Conservation (phyloP, 2,797 vertebrate genomes). For the Neosilurus hyrtlii region DNA sequence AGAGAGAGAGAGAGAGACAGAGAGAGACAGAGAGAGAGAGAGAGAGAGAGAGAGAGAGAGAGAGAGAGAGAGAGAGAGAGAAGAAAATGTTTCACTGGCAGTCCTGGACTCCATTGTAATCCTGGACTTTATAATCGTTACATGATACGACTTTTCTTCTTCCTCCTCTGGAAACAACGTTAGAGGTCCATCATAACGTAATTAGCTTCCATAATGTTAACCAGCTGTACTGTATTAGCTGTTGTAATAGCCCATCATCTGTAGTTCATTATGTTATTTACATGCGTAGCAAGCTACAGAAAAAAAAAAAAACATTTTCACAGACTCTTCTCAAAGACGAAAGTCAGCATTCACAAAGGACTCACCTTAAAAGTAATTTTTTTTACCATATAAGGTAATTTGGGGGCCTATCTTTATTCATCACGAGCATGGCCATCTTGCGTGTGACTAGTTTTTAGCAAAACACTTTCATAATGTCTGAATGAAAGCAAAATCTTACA, state of each 20-base stretch:
- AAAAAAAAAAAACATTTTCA: too few species aligned
- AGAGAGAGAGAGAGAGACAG: background rate
- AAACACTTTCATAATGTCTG: background rate
- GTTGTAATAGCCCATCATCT: background rate
- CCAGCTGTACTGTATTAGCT: background rate
- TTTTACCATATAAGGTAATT: background rate
- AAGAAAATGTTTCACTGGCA: too few species aligned
- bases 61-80: too few species aligned
- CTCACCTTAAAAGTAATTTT: too few species aligned
- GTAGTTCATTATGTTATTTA: background rate
- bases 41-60: too few species aligned
- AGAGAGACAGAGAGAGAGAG: background rate
- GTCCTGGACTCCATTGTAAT: too few species aligned
- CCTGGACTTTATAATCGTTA: background rate
- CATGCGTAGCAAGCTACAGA: too few species aligned
- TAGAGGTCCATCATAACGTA: background rate
- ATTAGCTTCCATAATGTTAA: background rate
- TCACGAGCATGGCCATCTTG: background rate
- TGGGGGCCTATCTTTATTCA: background rate
- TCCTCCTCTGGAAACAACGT: background rate
- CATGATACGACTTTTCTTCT: background rate
- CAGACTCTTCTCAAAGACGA: too few species aligned
- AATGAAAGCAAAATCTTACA: too few species aligned
- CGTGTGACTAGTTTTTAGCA: background rate
- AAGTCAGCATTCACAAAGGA: too few species aligned